Evolutionary conservation across 2,797 vertebrate genomes (phyloP), one percentile per base, ranked within the genome.

Genomic region (Crenichthys baileyi): DNA sequence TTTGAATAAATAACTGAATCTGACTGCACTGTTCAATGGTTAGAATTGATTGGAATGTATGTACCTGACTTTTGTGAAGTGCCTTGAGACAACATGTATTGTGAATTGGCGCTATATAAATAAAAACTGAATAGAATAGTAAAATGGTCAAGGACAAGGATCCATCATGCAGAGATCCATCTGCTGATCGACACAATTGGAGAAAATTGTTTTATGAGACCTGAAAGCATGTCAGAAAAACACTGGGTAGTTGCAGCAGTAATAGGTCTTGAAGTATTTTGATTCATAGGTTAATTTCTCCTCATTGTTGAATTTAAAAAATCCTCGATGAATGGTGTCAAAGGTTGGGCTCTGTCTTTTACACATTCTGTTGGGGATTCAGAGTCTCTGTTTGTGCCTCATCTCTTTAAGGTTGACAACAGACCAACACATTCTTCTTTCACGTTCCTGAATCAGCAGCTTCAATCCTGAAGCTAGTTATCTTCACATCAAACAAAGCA

Each of bases 371-470:
- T 16, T 8, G 41, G 22, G 13, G 67, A 68, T 16, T 70, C 39
- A 70, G 41, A 68, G 67, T 22, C 22, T 67, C 31, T 67, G 63
- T 67, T 22, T 46, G 39, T n/a, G 29, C 20, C 29, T 18, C 61
- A 31, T 65, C 41, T 44, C 67, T 70, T 26, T 44, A 22, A 26
- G 24, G 41, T 70, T 46, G 67, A n/a, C 13, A 13, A 44, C 65
- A 44, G 22, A 44, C 36, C 39, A 39, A 44, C 65, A 68, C 24
- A 70, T 70, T 55, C 48, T 39, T 4, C 2, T 55, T 22, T 53
- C 29, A 55, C 9, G 70, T 72, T 72, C 48, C 48, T 53, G 50
- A 72, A 53, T 53, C 71, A 75, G 73, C 58, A 61, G 56, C 41
- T 50, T 44, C 39, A 15, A 73, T 60, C 55, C 51, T 72, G 71